Evolutionary conservation across 2,888 invertebrate species (phyloP), one percentile per base, ranked within the genome.

Genomic region (Luperina nickerlii): DNA sequence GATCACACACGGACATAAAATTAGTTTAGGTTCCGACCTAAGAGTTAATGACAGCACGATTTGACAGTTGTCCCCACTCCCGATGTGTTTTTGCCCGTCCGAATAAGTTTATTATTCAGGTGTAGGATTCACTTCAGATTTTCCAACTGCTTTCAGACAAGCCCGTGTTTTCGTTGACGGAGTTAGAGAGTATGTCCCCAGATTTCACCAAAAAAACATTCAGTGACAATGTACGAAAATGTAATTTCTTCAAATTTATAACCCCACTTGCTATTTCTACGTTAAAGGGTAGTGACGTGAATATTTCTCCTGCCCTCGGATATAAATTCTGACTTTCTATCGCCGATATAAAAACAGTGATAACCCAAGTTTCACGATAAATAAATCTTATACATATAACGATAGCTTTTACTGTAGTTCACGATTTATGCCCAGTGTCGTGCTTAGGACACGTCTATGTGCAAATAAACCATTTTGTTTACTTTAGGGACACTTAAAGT

Each of bases 291-390:
- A 66, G 48, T 71, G 78, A 78, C 67, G 62, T 57, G 27, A 48
- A 57, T 57, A 71, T 62, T 13, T 48, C 54, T 51, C 51, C 51
- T 0, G 38, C 32, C 69, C 72, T 66, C 62, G n/a, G 8, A 32
- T 66, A 85, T 87, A 87, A 88, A 87, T 79, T 69, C 67, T 32
- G 57, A 13, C 24, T 32, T 70, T 51, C 76, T 72, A 79, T 69
- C 27, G 73, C 76, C 63, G 65, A 78, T 81, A 84, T 87, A 88
- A 86, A 82, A 81, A 79, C 80, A 75, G 81, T 70, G 82, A 86
- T 82, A 84, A 45, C 79, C 76, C 38, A 88, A 86, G 71, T 87
- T 87, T 48, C 27, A 79, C 60, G 66, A 86, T 86, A 88, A 88
- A 88, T 80, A 88, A 77, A 82, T 80, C 70, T 79, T 51, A 72